A percentile compares a stretch with the other conserved stretches of the same genome.
phyloP scores from a whole-genome alignment of 2,113 vertebrate species.

The Pipa parva region DNA sequence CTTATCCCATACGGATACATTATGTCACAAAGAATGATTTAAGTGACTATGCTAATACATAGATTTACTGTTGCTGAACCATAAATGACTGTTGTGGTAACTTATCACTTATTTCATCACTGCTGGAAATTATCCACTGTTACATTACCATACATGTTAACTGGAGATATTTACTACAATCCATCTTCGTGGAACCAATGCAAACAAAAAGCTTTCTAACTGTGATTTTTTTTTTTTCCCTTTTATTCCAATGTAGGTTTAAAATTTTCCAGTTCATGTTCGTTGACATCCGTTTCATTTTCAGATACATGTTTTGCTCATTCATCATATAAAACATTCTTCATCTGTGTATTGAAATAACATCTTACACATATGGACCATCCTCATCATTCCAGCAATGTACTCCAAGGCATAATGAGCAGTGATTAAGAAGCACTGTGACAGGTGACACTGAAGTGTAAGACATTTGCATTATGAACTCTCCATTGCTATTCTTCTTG shows the following conservation, averaged over 20 bases:
- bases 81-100: too few relatives aligned
- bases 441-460: slow-evolving; percentile 15
- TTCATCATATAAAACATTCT: slow-evolving; percentile 23
- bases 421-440: slow-evolving; percentile 18
- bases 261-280: neutral
- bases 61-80: too few relatives aligned
- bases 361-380: slow-evolving; percentile 5
- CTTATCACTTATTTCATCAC: too few relatives aligned
- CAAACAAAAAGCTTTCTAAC: too few relatives aligned
- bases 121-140: too few relatives aligned
- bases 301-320: slow-evolving; percentile 16
- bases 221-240: too few relatives aligned
- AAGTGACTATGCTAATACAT: too few relatives aligned
- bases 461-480: slow-evolving; percentile 10
- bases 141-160: too few relatives aligned
- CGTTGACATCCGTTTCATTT: slow-evolving; percentile 20
- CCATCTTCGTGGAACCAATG: too few relatives aligned
- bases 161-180: too few relatives aligned
- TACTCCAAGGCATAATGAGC: slow-evolving; percentile 10
- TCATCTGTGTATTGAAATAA: slow-evolving; percentile 30
- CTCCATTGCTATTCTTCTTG: neutral
- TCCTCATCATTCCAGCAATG: slow-evolving; percentile 16
- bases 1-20: too few relatives aligned
- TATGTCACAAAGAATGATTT: too few relatives aligned
- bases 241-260: neutral